These are phyloP conservation scores for Diarsia rubi DNA, from an alignment of 2,888 invertebrate species.

Conservation along the genomic window DNA sequence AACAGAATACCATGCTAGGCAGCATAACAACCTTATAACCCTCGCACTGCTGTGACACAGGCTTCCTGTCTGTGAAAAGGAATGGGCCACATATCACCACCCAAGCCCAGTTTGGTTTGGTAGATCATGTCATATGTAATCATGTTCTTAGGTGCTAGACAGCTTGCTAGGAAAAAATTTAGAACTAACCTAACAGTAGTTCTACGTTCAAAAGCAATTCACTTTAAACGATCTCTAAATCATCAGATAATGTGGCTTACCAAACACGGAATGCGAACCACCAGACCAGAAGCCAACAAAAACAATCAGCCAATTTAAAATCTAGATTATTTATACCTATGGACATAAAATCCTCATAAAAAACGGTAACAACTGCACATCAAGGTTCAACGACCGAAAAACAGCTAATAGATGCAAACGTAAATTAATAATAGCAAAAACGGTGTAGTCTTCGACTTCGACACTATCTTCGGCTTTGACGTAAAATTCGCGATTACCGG, in stretches of 20 bases:
- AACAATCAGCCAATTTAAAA: conserved; percentile 45
- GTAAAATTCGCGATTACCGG: conserved; percentile 55
- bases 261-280: conserved; percentile 40
- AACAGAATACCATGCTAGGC: neutral
- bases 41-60: neutral
- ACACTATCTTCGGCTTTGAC: conserved; percentile 40
- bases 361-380: conserved; percentile 52
- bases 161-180: neutral
- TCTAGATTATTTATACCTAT: conserved; percentile 41
- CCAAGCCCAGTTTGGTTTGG: neutral
- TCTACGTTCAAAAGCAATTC: neutral
- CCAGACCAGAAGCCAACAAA: conserved; percentile 50
- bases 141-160: neutral
- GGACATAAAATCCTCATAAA: conserved; percentile 55
- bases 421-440: conserved; percentile 60
- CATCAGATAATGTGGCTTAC: conserved; percentile 10
- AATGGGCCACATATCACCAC: neutral
- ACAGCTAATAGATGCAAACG: conserved; percentile 35
- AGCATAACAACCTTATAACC: neutral
- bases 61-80: neutral
- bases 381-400: conserved; percentile 62
- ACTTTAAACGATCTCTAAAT: conserved; percentile 26
- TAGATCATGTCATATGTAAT: neutral
- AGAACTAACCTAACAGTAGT: neutral
- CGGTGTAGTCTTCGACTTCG: conserved; percentile 19